Evolutionary conservation across 2,113 vertebrate species (phyloP).

Genomic region (Solenodon paradoxus): DNA sequence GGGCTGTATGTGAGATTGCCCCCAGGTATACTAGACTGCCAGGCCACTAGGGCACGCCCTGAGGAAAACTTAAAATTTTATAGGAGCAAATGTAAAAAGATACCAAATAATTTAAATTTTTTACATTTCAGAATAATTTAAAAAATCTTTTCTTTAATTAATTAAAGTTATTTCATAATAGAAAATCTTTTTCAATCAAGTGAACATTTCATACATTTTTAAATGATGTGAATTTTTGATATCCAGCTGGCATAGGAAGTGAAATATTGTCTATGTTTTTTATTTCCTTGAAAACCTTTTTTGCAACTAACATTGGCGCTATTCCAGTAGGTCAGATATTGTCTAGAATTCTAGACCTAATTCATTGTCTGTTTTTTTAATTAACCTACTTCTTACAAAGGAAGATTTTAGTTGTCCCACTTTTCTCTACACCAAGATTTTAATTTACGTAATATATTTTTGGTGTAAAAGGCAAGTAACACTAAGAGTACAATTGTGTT

Average conservation of each 20-base stretch:
- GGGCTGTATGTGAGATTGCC: too few species aligned
- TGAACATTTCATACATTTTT: slow-evolving; percentile 38
- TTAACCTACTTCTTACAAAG: slow-evolving; percentile 60
- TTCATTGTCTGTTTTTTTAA: slow-evolving; percentile 57
- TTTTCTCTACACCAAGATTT: slow-evolving; percentile 54
- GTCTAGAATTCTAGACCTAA: slow-evolving; percentile 46
- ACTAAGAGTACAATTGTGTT: slow-evolving; percentile 6
- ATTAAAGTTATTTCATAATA: slow-evolving; percentile 33
- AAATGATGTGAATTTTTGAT: slow-evolving; percentile 18
- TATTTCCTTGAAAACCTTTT: slow-evolving; percentile 72
- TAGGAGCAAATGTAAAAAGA: neutral
- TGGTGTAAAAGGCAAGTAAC: neutral
- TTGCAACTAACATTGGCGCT: slow-evolving; percentile 58
- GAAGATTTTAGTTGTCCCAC: slow-evolving; percentile 24
- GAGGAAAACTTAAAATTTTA: slow-evolving; percentile 36
- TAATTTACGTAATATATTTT: slow-evolving; percentile 30
- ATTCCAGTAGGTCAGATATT: slow-evolving; percentile 40
- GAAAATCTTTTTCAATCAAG: slow-evolving; percentile 13
- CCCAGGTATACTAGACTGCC: too few species aligned
- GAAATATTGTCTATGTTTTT: slow-evolving; percentile 21
- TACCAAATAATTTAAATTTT: slow-evolving; percentile 4
- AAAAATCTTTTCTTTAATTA: slow-evolving; percentile 26
- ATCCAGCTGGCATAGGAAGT: slow-evolving; percentile 28
- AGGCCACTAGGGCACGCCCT: too few species aligned
- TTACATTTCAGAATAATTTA: slow-evolving; percentile 33